Evolutionary conservation across 1,140 invertebrate species (phyloP), one percentile per base, ranked within the genome.

Genomic region (Aphelinus atriplicis): DNA sequence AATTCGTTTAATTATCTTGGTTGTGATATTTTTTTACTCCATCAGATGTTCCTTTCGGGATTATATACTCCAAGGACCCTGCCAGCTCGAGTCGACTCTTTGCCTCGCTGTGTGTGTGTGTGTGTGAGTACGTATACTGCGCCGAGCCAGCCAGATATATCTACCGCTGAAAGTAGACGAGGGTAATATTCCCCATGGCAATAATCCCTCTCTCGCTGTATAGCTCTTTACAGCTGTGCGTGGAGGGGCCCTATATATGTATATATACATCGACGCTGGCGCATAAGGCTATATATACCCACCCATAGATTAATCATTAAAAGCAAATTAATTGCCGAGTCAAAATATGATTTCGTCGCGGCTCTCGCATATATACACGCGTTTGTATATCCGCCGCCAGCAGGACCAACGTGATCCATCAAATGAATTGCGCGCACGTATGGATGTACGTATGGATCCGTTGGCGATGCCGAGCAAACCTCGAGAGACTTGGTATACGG

Each of bases 271-370:
- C 26, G 26, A 26, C 26, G 26, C 26, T 26, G 26, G 26, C 26
- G 26, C 26, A 26, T 26, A 26, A 26, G 26, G 26, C 26, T 26
- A 26, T 26, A 26, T 26, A 26, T 26, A 26, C 6, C 64, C 56
- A n/a, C 53, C 60, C 1, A 42, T 26, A 3, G 47, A 48, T 50
- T 48, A 9, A 50, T 65, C 46, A 7, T 60, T 7, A 4, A 26
- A 60, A 60, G 58, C 7, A 60, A 53, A 53, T 53, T 4, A 53
- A 53, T 53, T 53, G 9, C 51, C 51, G 51, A 9, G 51, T 53
- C 51, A 53, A 53, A 53, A 53, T 53, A 62, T 65, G 60, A 71
- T 82, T 80, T 81, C 79, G 81, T 87, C 87, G 86, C 87, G 78
- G 87, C 87, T 88, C 87, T 86, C 79, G 51, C 26, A 26, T 26